phyloP scores from a whole-genome alignment of 2,888 invertebrate genomes.

The Cerastis leucographa region DNA sequence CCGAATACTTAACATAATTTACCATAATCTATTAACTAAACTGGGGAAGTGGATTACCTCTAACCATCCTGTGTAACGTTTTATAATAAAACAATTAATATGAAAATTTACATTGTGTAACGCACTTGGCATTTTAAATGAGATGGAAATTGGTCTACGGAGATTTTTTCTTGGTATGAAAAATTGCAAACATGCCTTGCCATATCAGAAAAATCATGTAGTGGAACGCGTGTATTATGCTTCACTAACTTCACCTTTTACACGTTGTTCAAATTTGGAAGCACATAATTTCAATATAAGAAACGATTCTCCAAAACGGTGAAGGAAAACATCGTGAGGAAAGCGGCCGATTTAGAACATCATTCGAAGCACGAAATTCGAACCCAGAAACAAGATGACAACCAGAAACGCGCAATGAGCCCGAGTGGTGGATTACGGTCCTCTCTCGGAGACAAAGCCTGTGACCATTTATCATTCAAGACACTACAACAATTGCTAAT shows the following conservation, averaged over 20 bases:
- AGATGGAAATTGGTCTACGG: conserved; percentile 14
- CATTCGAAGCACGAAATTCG: too few species aligned
- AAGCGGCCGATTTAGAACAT: too few species aligned
- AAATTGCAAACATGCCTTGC: neutral
- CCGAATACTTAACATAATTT: conserved; percentile 63
- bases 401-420: neutral
- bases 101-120: conserved; percentile 78
- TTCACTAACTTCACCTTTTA: conserved; percentile 7
- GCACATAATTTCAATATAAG: neutral
- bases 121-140: conserved; percentile 28
- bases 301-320: neutral
- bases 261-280: neutral
- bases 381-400: too few species aligned
- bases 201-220: neutral
- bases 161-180: conserved; percentile 5
- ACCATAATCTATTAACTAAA: conserved; percentile 60
- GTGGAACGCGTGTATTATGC: neutral
- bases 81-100: conserved; percentile 81
- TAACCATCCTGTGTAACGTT: conserved; percentile 77
- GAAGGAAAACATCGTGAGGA: neutral
- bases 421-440: neutral
- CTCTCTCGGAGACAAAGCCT: neutral
- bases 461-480: neutral
- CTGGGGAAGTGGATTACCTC: conserved; percentile 69
- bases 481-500: neutral